Conservation (phyloP, 2,113 vertebrate species). For the Laticauda laticaudata region DNA sequence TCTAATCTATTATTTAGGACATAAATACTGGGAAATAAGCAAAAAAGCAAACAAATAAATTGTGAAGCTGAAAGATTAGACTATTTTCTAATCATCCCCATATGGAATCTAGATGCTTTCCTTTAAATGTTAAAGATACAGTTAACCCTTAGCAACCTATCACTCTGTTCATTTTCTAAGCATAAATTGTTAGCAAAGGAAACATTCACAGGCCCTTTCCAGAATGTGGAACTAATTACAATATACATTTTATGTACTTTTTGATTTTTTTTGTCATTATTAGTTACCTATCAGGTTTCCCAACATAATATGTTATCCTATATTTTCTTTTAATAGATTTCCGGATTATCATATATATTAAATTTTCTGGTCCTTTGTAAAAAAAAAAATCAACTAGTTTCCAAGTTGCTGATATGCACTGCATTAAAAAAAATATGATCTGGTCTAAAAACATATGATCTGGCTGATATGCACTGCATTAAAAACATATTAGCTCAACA, state of each 20-base stretch:
- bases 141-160: background rate
- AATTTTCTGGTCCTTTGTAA: constrained; percentile 56
- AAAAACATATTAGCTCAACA: constrained; percentile 51
- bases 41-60: background rate
- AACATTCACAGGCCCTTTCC: constrained; percentile 35
- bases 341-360: constrained; percentile 81
- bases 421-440: constrained; percentile 68
- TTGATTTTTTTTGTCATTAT: constrained; percentile 65
- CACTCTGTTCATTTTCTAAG: constrained; percentile 19
- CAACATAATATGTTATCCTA: constrained; percentile 69
- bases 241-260: constrained; percentile 71
- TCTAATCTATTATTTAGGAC: background rate
- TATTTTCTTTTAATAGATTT: constrained; percentile 68
- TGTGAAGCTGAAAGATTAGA: background rate
- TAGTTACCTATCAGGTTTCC: constrained; percentile 59
- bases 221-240: constrained; percentile 66
- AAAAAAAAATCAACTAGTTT: constrained; percentile 63
- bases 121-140: background rate
- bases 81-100: background rate
- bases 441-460: constrained; percentile 1
- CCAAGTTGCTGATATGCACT: constrained; percentile 50
- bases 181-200: constrained; percentile 43
- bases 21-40: background rate
- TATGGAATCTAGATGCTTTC: background rate
- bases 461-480: too few species aligned